Conservation (phyloP, 2,888 invertebrate genomes). For the Aphelenchoides bicaudatus region DNA sequence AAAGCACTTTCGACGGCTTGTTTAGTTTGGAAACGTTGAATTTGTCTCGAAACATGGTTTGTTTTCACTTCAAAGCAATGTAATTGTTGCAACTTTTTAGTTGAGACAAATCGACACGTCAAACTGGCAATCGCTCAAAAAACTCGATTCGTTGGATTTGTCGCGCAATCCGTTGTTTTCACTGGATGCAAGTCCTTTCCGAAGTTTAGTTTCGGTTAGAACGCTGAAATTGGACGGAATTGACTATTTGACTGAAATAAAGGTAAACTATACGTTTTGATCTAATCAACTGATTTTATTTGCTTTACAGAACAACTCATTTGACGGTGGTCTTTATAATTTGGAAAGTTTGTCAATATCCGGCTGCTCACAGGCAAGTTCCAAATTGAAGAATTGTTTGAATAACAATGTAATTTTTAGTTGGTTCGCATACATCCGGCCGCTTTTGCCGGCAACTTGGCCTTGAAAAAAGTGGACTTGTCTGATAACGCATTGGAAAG, state of each 20-base stretch:
- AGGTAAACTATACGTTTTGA: slow-evolving; percentile 12
- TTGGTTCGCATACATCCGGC: slow-evolving; percentile 23
- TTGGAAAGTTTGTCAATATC: not conserved
- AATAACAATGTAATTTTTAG: not conserved
- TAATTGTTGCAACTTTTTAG: no score
- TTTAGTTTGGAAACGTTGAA: slow-evolving; percentile 16
- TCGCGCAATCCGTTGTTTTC: slow-evolving; percentile 9
- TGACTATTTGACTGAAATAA: not conserved
- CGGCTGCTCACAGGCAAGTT: slow-evolving; percentile 19
- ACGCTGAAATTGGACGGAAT: not conserved
- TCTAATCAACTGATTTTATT: not conserved
- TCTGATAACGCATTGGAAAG: slow-evolving; percentile 7
- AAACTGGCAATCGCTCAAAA: slow-evolving; percentile 19
- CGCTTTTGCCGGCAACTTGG: slow-evolving; percentile 26
- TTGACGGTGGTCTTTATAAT: slow-evolving; percentile 1
- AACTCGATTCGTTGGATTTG: slow-evolving; percentile 20
- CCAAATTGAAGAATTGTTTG: no score
- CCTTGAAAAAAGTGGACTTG: slow-evolving; percentile 23
- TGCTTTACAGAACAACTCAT: slow-evolving; percentile 1
- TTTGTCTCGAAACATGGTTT: slow-evolving; percentile 13
- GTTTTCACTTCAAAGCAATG: no score
- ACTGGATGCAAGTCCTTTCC: slow-evolving; percentile 16
- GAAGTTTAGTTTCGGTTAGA: not conserved
- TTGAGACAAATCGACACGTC: slow-evolving; percentile 14
- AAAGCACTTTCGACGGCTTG: slow-evolving; percentile 21